These are phyloP conservation scores for Ursus arctos DNA, from an alignment of 2,113 vertebrate genomes.

Conservation along the genomic window DNA sequence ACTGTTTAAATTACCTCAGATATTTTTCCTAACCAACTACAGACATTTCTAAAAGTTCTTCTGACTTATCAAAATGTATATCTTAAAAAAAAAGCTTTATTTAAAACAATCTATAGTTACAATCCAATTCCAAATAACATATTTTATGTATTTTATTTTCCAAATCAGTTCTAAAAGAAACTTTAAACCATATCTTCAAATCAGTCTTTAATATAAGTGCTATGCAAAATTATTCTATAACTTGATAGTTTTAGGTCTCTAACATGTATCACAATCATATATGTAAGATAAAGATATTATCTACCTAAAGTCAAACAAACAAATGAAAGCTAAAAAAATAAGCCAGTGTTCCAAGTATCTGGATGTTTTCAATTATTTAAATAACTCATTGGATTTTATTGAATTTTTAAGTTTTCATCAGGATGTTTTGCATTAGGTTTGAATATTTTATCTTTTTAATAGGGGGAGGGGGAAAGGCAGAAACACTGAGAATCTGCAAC, in stretches of 20 bases:
- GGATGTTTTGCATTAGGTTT: constrained; percentile 31
- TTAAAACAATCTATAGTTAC: constrained; percentile 53
- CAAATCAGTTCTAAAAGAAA: constrained; percentile 61
- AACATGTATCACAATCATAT: not conserved
- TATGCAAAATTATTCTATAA: constrained; percentile 50
- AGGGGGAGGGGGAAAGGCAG: not conserved
- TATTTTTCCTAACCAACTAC: constrained; percentile 49
- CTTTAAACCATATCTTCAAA: constrained; percentile 50
- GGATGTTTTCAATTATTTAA: constrained; percentile 50
- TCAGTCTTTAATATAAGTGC: constrained; percentile 54
- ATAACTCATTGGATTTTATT: constrained; percentile 13
- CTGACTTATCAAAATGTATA: constrained; percentile 45
- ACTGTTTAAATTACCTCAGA: constrained; percentile 44
- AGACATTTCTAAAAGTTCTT: constrained; percentile 57
- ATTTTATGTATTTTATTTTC: constrained; percentile 57
- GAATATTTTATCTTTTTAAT: constrained; percentile 53
- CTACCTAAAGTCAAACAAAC: constrained; percentile 59
- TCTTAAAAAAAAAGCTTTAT: not conserved
- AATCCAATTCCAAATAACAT: constrained; percentile 39
- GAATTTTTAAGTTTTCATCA: constrained; percentile 55
- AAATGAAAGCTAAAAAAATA: constrained; percentile 59
- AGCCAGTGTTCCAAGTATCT: constrained; percentile 15
- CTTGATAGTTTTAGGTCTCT: constrained; percentile 43
- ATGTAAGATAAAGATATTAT: constrained; percentile 25
- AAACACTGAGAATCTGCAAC: constrained; percentile 50